A percentile compares a stretch with the other conserved stretches of the same genome.
These are phyloP conservation scores for Cladopsammia gracilis DNA, from an alignment of 64 coral and sea anemone genomes.

Conservation along the genomic window DNA sequence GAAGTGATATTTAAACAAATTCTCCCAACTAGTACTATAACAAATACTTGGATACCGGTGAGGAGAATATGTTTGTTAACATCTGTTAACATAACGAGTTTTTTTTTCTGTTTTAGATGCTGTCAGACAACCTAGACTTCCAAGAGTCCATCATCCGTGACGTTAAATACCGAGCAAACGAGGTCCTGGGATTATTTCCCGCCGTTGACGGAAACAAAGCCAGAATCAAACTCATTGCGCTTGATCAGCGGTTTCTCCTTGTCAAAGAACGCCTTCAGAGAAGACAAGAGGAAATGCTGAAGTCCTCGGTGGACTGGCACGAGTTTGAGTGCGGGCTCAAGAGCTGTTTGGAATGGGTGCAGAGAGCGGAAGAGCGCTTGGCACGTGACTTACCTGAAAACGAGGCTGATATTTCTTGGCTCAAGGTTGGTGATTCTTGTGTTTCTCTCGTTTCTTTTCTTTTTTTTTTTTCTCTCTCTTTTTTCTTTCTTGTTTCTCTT, in stretches of 20 bases:
- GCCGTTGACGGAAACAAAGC: constrained; percentile 60
- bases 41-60: too few relatives aligned
- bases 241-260: constrained; percentile 66
- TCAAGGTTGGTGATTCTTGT: constrained; percentile 60
- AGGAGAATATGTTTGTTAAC: too few relatives aligned
- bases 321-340: constrained; percentile 82
- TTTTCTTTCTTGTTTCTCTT: too few relatives aligned
- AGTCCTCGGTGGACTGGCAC: constrained; percentile 86
- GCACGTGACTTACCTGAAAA: constrained; percentile 60
- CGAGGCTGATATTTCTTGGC: constrained; percentile 55
- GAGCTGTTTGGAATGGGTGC: constrained; percentile 80
- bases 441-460: neutral
- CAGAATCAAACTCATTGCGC: constrained; percentile 38
- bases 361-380: constrained; percentile 60
- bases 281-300: constrained; percentile 77
- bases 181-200: constrained; percentile 65
- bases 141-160: constrained; percentile 81
- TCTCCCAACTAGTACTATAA: too few relatives aligned
- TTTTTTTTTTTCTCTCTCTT: too few relatives aligned
- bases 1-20: too few relatives aligned
- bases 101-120: constrained; percentile 58
- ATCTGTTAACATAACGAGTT: neutral
- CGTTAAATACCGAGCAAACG: constrained; percentile 72
- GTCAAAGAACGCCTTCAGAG: constrained; percentile 81
- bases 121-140: constrained; percentile 86